A percentile compares a stretch with the other conserved stretches of the same genome.
These are phyloP conservation scores for Catocala sponsa DNA, from an alignment of 2,888 invertebrate genomes.

Conservation along the genomic window DNA sequence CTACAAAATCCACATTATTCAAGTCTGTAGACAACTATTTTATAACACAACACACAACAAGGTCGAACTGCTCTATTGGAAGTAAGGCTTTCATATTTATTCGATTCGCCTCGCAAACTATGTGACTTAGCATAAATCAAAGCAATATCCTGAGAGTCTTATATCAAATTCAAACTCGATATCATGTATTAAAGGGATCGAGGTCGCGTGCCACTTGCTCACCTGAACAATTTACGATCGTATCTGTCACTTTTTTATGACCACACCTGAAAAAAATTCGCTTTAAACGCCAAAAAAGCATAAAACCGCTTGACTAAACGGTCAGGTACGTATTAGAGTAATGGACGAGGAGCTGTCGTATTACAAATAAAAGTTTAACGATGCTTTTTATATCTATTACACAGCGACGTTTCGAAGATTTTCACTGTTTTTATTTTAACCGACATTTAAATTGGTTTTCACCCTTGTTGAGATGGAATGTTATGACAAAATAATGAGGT, in stretches of 20 bases:
- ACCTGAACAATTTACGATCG: slow-evolving; percentile 44
- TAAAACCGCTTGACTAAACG: slow-evolving; percentile 43
- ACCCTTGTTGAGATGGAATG: slow-evolving; percentile 27
- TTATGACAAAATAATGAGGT: slow-evolving; percentile 36
- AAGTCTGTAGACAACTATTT: too few relatives aligned
- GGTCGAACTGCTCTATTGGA: too few relatives aligned
- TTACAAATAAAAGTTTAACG: slow-evolving; percentile 54
- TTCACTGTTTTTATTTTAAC: slow-evolving; percentile 24
- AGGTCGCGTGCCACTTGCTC: slow-evolving; percentile 5
- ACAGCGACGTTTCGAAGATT: slow-evolving; percentile 26
- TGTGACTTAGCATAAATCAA: slow-evolving; percentile 30
- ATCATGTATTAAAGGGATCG: slow-evolving; percentile 31
- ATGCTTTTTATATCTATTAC: slow-evolving; percentile 33
- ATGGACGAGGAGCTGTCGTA: slow-evolving; percentile 46
- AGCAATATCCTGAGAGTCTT: slow-evolving; percentile 25
- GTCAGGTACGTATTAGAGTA: slow-evolving; percentile 42
- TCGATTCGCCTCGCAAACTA: slow-evolving; percentile 15
- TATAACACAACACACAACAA: too few relatives aligned
- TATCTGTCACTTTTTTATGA: slow-evolving; percentile 43
- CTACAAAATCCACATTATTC: too few relatives aligned
- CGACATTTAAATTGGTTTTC: slow-evolving; percentile 35
- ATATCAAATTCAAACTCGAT: slow-evolving; percentile 22
- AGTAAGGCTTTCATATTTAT: not conserved
- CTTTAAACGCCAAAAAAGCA: slow-evolving; percentile 40
- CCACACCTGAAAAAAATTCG: slow-evolving; percentile 34